Evolutionary conservation across 2,113 vertebrate genomes (phyloP).

Genomic region (Pseudorectes ferrugineus): DNA sequence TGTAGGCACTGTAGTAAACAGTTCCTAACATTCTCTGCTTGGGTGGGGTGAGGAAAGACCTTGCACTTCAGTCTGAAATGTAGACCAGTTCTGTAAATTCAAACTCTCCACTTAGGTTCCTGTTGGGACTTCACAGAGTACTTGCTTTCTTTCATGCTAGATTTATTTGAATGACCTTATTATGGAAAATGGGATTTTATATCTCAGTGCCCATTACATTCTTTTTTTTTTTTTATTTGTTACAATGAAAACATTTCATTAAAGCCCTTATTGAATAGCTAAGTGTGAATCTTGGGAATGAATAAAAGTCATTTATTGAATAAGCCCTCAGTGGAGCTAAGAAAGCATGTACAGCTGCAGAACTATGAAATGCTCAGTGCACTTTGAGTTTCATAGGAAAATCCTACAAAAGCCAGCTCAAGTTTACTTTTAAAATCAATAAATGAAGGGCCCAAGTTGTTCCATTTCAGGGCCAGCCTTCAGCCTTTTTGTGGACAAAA

Average conservation of each 20-base stretch:
- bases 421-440: background rate
- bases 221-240: conserved; percentile 15
- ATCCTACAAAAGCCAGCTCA: background rate
- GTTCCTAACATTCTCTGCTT: background rate
- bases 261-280: conserved; percentile 8
- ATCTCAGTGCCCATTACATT: conserved; percentile 40
- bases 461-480: background rate
- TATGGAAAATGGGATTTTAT: conserved; percentile 53
- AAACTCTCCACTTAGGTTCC: conserved; percentile 15
- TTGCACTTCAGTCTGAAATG: background rate
- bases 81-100: conserved; percentile 14
- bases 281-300: conserved; percentile 39
- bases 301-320: conserved; percentile 17
- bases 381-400: background rate
- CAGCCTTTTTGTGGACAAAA: background rate
- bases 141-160: conserved; percentile 55
- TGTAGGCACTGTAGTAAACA: background rate
- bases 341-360: background rate
- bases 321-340: background rate
- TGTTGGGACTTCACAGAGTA: conserved; percentile 44
- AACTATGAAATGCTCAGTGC: background rate
- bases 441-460: background rate
- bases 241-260: conserved; percentile 45
- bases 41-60: background rate
- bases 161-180: conserved; percentile 62